Conservation (phyloP, 2,113 vertebrate species). For the Arenaria interpres region DNA sequence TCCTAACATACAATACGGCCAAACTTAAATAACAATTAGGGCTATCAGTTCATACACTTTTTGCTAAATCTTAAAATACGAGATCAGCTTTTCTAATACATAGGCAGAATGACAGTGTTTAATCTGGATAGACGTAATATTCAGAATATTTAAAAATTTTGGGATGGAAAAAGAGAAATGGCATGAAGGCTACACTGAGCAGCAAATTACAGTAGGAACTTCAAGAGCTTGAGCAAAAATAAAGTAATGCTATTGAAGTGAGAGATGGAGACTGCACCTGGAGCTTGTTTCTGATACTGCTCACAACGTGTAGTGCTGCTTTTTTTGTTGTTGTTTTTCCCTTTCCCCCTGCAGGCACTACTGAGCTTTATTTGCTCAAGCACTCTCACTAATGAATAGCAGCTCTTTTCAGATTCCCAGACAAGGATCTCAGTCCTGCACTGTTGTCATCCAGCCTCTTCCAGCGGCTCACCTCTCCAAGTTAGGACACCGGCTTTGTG, state of each 20-base stretch:
- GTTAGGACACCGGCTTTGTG: background rate
- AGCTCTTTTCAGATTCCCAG: background rate
- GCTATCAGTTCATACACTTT: background rate
- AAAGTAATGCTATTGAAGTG: too few relatives aligned
- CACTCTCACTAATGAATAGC: background rate
- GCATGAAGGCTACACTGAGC: background rate
- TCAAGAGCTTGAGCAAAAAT: too few relatives aligned
- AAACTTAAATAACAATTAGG: background rate
- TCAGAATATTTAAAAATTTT: background rate
- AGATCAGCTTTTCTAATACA: background rate
- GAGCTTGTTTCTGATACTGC: background rate
- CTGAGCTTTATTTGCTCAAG: background rate
- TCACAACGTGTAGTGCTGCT: background rate
- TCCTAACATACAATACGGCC: background rate
- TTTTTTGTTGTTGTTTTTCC: background rate
- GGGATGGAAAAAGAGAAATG: background rate
- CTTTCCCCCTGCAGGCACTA: background rate
- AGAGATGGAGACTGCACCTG: background rate
- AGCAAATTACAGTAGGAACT: background rate
- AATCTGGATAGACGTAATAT: background rate
- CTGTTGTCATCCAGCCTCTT: background rate
- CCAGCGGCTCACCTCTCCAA: background rate
- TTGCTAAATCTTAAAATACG: accelerated
- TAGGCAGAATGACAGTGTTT: background rate
- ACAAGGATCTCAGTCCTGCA: background rate